Evolutionary conservation across 1,140 invertebrate species (phyloP).

Genomic region (Magallana ariakensis): DNA sequence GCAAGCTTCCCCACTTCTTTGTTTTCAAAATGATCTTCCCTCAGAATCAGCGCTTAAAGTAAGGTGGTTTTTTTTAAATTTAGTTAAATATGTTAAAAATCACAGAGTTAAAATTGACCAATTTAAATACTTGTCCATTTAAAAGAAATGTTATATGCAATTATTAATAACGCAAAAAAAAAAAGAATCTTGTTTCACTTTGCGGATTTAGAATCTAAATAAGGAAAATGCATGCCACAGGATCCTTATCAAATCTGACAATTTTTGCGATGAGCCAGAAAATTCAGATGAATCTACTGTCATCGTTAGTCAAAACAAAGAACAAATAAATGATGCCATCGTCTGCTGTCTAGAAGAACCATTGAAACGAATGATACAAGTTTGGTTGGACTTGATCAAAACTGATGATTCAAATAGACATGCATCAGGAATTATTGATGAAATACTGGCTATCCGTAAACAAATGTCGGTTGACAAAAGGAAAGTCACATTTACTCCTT

Average conservation of each 20-base stretch:
- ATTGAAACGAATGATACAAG: neutral
- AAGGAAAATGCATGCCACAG: neutral
- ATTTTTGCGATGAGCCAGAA: neutral
- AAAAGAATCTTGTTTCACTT: neutral
- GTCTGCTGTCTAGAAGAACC: neutral
- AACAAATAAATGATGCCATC: neutral
- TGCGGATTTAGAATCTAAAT: neutral
- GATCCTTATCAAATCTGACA: neutral
- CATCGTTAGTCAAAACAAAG: neutral
- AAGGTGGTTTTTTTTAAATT: too few relatives aligned
- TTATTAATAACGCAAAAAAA: too few relatives aligned
- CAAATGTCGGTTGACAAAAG: too few relatives aligned
- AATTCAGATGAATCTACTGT: neutral
- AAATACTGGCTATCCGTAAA: neutral
- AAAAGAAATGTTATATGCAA: neutral
- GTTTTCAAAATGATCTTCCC: too few relatives aligned
- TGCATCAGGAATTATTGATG: neutral
- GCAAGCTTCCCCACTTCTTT: neutral
- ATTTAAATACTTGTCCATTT: neutral
- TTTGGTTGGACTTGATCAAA: neutral
- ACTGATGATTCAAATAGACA: neutral
- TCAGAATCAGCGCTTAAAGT: too few relatives aligned
- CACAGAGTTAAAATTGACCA: too few relatives aligned
- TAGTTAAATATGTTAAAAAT: too few relatives aligned
- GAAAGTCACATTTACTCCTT: neutral